Conservation (phyloP, 2,113 vertebrate species). For the Heterochromis multidens region DNA sequence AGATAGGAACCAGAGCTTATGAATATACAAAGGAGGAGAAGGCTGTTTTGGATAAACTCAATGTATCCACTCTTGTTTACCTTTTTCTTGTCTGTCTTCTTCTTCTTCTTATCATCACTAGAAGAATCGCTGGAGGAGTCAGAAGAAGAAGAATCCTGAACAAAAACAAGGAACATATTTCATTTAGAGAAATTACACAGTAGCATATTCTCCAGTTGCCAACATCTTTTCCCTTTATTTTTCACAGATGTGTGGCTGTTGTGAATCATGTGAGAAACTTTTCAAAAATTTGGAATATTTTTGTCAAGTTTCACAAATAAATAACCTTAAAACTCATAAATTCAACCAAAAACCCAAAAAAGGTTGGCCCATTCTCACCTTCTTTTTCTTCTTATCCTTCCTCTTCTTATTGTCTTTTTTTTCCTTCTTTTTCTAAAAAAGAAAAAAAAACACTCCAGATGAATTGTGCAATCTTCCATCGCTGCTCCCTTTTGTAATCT, state of each 20-base stretch:
- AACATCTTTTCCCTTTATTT: no score
- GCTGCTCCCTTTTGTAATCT: not conserved
- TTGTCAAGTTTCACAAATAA: not conserved
- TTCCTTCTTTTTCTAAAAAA: not conserved
- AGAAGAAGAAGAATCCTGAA: conserved; percentile 9
- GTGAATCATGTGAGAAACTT: not conserved
- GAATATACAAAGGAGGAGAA: not conserved
- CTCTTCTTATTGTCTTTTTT: not conserved
- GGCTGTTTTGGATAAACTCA: not conserved
- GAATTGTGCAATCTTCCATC: not conserved
- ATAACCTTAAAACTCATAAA: not conserved
- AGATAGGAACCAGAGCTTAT: not conserved
- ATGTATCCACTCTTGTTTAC: not conserved
- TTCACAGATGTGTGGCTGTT: not conserved
- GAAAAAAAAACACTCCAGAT: not conserved
- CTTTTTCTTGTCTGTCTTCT: conserved; percentile 60
- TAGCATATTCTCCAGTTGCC: not conserved
- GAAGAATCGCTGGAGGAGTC: not conserved
- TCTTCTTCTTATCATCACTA: not conserved
- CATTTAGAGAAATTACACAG: not conserved
- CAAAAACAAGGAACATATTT: not conserved
- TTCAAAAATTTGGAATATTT: not conserved
- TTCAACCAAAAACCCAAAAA: not conserved
- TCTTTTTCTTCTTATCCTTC: conserved; percentile 19
- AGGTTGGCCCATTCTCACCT: not conserved